These are phyloP conservation scores for Mimachlamys varia DNA, from an alignment of 2,888 invertebrate species.

Conservation along the genomic window DNA sequence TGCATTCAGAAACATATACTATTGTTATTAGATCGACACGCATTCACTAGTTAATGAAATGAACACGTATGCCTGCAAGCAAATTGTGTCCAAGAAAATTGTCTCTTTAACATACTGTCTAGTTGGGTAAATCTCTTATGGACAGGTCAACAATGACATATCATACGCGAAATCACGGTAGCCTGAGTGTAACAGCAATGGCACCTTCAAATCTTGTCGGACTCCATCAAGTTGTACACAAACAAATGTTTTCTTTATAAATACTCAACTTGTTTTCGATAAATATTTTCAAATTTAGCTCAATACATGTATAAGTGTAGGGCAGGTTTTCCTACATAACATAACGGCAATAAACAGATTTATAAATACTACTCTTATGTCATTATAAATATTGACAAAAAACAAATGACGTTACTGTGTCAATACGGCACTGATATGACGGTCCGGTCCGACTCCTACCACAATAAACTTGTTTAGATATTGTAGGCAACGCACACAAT, in stretches of 20 bases:
- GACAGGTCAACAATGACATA: background rate
- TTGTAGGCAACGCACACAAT: background rate
- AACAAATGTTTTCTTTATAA: conserved; percentile 12
- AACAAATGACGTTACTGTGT: background rate
- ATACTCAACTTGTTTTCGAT: conserved; percentile 26
- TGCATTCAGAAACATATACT: background rate
- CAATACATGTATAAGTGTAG: conserved; percentile 25
- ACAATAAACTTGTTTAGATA: conserved; percentile 7
- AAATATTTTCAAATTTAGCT: conserved; percentile 34
- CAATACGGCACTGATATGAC: background rate
- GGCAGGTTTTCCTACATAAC: background rate
- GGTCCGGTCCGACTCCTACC: background rate
- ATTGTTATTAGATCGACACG: conserved; percentile 26
- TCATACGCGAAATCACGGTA: background rate
- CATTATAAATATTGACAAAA: conserved; percentile 2
- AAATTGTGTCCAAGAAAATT: conserved; percentile 7
- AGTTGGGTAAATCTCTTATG: background rate
- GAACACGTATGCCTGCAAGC: conserved; percentile 36
- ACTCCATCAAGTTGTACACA: background rate
- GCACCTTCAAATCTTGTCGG: background rate
- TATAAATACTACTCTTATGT: background rate
- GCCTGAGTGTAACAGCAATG: background rate
- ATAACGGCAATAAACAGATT: conserved; percentile 20
- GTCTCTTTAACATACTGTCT: conserved; percentile 11
- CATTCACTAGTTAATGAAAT: conserved; percentile 34